Conservation (phyloP, 2,888 invertebrate genomes). For the Diaprepes abbreviatus region DNA sequence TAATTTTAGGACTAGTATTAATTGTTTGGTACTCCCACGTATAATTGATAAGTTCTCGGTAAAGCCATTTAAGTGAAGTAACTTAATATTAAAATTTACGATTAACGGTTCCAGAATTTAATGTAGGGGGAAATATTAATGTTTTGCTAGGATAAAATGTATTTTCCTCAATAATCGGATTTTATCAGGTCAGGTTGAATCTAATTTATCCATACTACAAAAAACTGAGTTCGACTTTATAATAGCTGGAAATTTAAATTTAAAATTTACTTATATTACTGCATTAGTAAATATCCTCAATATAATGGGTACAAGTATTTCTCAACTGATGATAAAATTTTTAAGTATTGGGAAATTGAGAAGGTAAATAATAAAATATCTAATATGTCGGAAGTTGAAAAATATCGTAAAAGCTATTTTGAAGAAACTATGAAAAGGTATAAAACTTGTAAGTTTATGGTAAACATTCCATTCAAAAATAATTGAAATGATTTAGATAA, state of each 20-base stretch:
- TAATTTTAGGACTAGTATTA: conserved; percentile 23
- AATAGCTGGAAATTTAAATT: conserved; percentile 41
- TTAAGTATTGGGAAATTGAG: conserved; percentile 19
- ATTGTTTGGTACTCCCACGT: no score
- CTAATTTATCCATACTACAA: conserved; percentile 20
- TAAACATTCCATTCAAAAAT: conserved; percentile 15
- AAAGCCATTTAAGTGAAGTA: conserved; percentile 30
- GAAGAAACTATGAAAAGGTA: no score
- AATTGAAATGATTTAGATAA: conserved; percentile 4
- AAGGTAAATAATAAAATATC: neutral
- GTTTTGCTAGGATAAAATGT: conserved; percentile 43
- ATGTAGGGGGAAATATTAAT: conserved; percentile 38
- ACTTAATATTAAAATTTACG: conserved; percentile 28
- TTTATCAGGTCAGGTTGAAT: conserved; percentile 38
- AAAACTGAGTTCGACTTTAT: conserved; percentile 49
- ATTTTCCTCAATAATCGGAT: conserved; percentile 35
- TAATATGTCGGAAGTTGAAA: neutral
- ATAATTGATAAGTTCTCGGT: conserved; percentile 36
- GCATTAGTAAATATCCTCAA: conserved; percentile 1
- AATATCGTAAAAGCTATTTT: conserved; percentile 6
- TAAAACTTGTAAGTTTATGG: neutral
- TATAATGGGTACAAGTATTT: neutral
- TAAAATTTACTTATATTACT: neutral
- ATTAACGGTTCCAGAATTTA: conserved; percentile 46
- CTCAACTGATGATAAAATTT: neutral